Conservation (phyloP, 2,888 invertebrate genomes). For the Tenthredo scrophulariae region DNA sequence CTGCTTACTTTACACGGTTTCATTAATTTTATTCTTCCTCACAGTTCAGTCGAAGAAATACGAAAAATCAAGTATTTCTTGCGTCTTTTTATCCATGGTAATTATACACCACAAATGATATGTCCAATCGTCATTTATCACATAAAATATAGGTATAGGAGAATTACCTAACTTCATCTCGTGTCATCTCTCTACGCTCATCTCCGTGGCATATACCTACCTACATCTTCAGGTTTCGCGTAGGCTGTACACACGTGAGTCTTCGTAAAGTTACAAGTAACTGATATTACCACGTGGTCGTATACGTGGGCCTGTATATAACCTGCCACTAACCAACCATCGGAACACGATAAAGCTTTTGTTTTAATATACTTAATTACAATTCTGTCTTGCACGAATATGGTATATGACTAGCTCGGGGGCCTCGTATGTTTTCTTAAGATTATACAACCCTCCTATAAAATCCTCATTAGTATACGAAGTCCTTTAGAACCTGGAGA, state of each 20-base stretch:
- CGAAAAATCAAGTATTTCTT: not conserved
- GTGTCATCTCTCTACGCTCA: constrained; percentile 15
- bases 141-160: not conserved
- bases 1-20: constrained; percentile 7
- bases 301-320: constrained; percentile 16
- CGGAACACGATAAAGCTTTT: constrained; percentile 38
- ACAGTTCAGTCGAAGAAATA: not conserved
- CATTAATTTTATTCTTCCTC: constrained; percentile 8
- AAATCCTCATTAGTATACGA: not conserved
- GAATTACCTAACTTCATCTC: not conserved
- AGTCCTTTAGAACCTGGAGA: not conserved
- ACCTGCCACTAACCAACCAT: not conserved
- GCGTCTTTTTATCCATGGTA: not conserved
- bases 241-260: constrained; percentile 29
- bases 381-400: constrained; percentile 6
- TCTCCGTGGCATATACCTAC: constrained; percentile 2
- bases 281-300: constrained; percentile 37
- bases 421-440: not conserved
- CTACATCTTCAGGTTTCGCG: constrained; percentile 20
- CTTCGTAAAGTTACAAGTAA: constrained; percentile 43
- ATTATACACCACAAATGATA: constrained; percentile 2
- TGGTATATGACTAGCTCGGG: not conserved
- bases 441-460: constrained; percentile 8
- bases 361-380: constrained; percentile 32
- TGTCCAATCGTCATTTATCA: not conserved